phyloP scores from a whole-genome alignment of 2,113 vertebrate genomes.

The Vulpes ferrilata region DNA sequence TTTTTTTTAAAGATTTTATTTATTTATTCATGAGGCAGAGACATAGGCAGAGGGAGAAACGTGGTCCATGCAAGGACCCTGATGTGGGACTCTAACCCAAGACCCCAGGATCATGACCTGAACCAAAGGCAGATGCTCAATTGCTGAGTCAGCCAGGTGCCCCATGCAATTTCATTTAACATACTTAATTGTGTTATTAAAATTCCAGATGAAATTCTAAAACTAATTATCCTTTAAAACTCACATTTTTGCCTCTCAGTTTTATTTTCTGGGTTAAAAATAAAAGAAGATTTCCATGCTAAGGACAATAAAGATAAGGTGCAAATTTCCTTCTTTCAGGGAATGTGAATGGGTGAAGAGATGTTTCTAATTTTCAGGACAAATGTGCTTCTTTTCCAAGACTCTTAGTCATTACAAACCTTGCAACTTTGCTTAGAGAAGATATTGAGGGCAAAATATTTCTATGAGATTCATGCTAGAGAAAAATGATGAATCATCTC shows the following conservation, averaged over 20 bases:
- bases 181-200: neutral
- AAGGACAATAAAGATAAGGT: slow-evolving; percentile 50
- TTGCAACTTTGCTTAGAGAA: slow-evolving; percentile 46
- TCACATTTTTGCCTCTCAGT: neutral
- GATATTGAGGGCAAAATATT: slow-evolving; percentile 54
- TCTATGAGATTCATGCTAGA: slow-evolving; percentile 42
- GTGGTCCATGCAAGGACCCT: too few species aligned
- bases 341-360: slow-evolving; percentile 28
- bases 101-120: too few species aligned
- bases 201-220: slow-evolving; percentile 40
- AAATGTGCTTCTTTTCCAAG: slow-evolving; percentile 44
- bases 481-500: slow-evolving; percentile 66
- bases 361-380: slow-evolving; percentile 62
- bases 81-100: too few species aligned
- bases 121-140: too few species aligned
- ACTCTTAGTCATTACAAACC: slow-evolving; percentile 23
- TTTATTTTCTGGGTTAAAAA: neutral
- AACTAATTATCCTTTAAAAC: neutral
- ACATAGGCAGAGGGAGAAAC: too few species aligned
- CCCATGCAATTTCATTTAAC: neutral
- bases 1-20: too few species aligned
- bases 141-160: too few species aligned
- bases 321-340: slow-evolving; percentile 52
- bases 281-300: neutral
- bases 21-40: too few species aligned